Evolutionary conservation across 1,140 invertebrate genomes (phyloP).

Genomic region (Drosophila insularis): DNA sequence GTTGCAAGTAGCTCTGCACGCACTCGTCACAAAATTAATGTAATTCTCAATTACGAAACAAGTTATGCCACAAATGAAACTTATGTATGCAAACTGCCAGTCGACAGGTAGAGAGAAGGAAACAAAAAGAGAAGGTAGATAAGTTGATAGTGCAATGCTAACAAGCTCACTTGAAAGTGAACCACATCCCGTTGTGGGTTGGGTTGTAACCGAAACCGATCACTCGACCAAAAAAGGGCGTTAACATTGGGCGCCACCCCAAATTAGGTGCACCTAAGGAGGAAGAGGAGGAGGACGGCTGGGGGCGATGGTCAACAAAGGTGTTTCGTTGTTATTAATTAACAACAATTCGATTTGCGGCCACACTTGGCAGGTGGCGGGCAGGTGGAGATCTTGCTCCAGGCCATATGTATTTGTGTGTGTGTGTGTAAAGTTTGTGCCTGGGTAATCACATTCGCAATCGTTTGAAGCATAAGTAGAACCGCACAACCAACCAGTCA

Average conservation of each 20-base stretch:
- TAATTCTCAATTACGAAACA: slow-evolving; percentile 80
- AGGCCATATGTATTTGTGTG: slow-evolving; percentile 41
- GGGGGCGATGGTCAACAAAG: slow-evolving; percentile 38
- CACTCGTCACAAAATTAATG: slow-evolving; percentile 76
- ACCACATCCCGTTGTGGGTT: background rate
- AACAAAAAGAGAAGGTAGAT: background rate
- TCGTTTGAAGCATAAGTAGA: slow-evolving; percentile 48
- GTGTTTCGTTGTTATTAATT: slow-evolving; percentile 75
- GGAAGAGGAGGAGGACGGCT: background rate
- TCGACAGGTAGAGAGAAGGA: slow-evolving; percentile 15
- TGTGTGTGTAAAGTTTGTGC: slow-evolving; percentile 32
- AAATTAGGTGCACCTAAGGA: slow-evolving; percentile 63
- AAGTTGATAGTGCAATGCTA: slow-evolving; percentile 37
- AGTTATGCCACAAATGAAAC: slow-evolving; percentile 76
- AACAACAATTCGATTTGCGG: slow-evolving; percentile 77
- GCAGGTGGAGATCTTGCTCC: slow-evolving; percentile 31
- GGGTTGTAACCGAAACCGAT: background rate
- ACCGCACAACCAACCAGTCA: slow-evolving; percentile 58
- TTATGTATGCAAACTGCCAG: slow-evolving; percentile 50
- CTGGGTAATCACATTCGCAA: slow-evolving; percentile 53
- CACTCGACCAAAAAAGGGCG: slow-evolving; percentile 56
- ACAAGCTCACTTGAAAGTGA: slow-evolving; percentile 39
- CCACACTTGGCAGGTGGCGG: slow-evolving; percentile 58
- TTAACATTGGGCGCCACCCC: slow-evolving; percentile 64
- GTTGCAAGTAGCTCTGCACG: slow-evolving; percentile 73